These are phyloP conservation scores for Cordylochernes scorpioides DNA, from an alignment of 2,888 invertebrate species.

Conservation along the genomic window DNA sequence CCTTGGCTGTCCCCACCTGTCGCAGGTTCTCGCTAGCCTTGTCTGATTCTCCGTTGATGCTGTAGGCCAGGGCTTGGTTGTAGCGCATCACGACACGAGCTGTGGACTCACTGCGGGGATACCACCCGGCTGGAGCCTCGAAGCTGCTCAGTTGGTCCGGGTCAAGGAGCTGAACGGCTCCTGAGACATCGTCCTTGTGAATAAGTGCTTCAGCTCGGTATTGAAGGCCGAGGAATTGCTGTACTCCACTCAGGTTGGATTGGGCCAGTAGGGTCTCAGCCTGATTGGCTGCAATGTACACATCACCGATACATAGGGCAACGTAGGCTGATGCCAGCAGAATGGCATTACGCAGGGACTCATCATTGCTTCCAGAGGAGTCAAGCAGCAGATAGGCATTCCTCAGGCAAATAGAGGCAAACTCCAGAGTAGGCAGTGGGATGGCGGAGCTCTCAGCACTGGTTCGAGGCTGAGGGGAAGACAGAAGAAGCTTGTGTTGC, in stretches of 20 bases:
- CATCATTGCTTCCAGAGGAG: not conserved
- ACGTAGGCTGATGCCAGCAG: slow-evolving; percentile 58
- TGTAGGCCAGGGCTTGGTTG: slow-evolving; percentile 46
- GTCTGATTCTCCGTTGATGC: slow-evolving; percentile 42
- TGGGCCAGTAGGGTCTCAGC: slow-evolving; percentile 43
- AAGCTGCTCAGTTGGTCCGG: slow-evolving; percentile 19
- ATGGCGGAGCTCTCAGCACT: slow-evolving; percentile 61
- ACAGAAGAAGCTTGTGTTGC: too few species aligned
- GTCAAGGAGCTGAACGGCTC: slow-evolving; percentile 57
- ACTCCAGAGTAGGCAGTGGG: slow-evolving; percentile 61
- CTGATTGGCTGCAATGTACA: slow-evolving; percentile 45
- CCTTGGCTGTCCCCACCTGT: not conserved
- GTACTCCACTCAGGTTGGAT: slow-evolving; percentile 39
- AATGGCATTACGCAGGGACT: slow-evolving; percentile 32
- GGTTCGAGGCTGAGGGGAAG: too few species aligned
- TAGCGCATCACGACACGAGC: slow-evolving; percentile 45
- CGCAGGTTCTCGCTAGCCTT: slow-evolving; percentile 31
- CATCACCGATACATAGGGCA: slow-evolving; percentile 54
- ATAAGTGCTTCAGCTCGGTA: slow-evolving; percentile 70
- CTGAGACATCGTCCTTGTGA: slow-evolving; percentile 46
- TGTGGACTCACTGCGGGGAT: slow-evolving; percentile 20
- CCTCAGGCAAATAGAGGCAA: slow-evolving; percentile 57
- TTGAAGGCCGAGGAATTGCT: slow-evolving; percentile 49
- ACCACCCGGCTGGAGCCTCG: too few species aligned
- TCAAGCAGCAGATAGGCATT: slow-evolving; percentile 45